Conservation (phyloP, 2,113 vertebrate species). For the Oryzias melastigma region DNA sequence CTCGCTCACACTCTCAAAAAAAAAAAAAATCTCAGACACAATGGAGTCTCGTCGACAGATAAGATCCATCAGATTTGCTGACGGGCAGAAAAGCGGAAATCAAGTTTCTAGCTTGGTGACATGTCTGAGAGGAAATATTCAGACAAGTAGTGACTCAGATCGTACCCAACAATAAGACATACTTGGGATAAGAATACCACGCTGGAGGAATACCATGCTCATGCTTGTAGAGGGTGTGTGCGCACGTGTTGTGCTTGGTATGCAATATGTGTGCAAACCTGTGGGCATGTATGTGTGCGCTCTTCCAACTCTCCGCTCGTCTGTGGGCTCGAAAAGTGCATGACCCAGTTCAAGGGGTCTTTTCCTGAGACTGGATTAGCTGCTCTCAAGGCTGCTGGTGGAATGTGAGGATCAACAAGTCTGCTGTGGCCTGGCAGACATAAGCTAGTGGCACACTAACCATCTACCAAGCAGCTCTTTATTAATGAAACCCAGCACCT, state of each 20-base stretch:
- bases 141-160: not conserved
- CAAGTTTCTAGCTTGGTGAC: slow-evolving; percentile 18
- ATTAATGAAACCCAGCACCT: slow-evolving; percentile 25
- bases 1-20: not conserved
- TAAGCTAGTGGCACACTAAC: slow-evolving; percentile 5
- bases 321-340: slow-evolving; percentile 11
- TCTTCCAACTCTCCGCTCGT: slow-evolving; percentile 15
- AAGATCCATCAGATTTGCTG: slow-evolving; percentile 12
- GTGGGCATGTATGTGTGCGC: not conserved
- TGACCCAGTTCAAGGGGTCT: slow-evolving; percentile 49
- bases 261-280: slow-evolving; percentile 8
- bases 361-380: slow-evolving; percentile 58
- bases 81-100: slow-evolving; percentile 17
- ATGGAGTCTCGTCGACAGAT: slow-evolving; percentile 4
- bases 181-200: slow-evolving; percentile 1
- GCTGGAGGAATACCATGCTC: not conserved
- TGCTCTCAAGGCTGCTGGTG: slow-evolving; percentile 49
- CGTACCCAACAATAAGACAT: slow-evolving; percentile 26
- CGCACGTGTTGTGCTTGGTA: slow-evolving; percentile 1
- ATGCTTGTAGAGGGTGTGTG: slow-evolving; percentile 1
- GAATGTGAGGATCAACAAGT: slow-evolving; percentile 60
- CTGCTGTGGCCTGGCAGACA: slow-evolving; percentile 17
- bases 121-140: slow-evolving; percentile 11
- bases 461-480: slow-evolving; percentile 41
- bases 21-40: not conserved